Evolutionary conservation across 2,797 vertebrate genomes (phyloP), one percentile per base, ranked within the genome.

Genomic region (Typhlichthys eigenmanni): DNA sequence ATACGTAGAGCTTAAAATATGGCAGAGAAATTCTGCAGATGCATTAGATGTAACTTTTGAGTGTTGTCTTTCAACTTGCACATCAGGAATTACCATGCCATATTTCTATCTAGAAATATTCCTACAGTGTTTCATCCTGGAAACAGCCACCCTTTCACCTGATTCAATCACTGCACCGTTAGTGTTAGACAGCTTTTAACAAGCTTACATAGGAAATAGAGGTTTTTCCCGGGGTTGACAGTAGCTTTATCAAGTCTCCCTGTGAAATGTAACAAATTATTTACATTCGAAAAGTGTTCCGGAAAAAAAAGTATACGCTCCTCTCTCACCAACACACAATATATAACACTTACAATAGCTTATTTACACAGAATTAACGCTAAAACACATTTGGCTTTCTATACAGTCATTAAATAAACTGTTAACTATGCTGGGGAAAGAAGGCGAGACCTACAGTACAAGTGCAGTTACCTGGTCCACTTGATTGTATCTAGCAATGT

Each of bases 401-500:
- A 34, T 34, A 34, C 5, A 34, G 34, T 34, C 34, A 7, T 34
- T 34, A 34, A 34, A 34, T 34, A 34, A 34, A 19, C 19, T 0
- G 19, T 19, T 19, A 19, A 34, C 34, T 34, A 7, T 34, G 34
- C 34, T 34, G 34, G 34, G 3, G 17, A 9, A 1, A 1, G 50
- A 52, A 8, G 50, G 17, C 24, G 3, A 56, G 38, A 1, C 64
- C 2, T 62, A 19, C 29, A 50, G 32, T n/a, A 5, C 10, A 5
- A 16, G 12, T 32, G 11, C 1, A 6, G 58, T 81, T 92, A 93
- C 93, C 92, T 93, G 92, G 71, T 94, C 94, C 10, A 95, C 93
- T 71, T 95, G 94, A 85, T 97, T 98, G 82, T 96, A 97, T 94
- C 93, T 93, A 74, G 94, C 93, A 77, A 95, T 96, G 79, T 97